These are phyloP conservation scores for Nezara viridula DNA, from an alignment of 2,888 invertebrate genomes.

Conservation along the genomic window DNA sequence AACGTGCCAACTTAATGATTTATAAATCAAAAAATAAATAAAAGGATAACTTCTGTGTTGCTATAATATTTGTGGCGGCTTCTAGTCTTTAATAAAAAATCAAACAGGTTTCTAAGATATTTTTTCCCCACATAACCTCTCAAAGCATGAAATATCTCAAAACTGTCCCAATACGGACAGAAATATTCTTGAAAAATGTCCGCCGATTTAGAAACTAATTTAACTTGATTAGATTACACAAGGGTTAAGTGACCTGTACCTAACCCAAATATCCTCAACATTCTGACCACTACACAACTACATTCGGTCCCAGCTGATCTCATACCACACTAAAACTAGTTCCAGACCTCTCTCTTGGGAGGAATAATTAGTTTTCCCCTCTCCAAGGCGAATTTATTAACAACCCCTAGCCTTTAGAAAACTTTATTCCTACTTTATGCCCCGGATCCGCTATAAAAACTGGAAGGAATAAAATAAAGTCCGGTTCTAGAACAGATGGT, in stretches of 20 bases:
- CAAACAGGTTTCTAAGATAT: neutral
- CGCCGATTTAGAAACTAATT: neutral
- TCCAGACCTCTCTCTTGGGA: neutral
- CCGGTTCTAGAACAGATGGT: neutral
- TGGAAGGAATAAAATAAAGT: neutral
- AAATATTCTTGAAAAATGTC: neutral
- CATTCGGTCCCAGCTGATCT: neutral
- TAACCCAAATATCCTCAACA: neutral
- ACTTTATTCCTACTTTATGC: neutral
- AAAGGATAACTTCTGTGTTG: neutral
- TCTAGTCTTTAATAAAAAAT: neutral
- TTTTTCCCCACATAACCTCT: neutral
- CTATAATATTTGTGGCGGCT: neutral
- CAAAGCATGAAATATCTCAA: neutral
- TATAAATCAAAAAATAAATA: neutral
- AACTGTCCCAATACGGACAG: neutral
- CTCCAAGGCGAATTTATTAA: neutral
- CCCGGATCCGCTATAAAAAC: neutral
- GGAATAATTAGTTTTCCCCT: neutral
- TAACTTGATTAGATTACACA: neutral
- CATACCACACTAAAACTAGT: neutral
- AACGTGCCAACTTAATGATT: too few species aligned
- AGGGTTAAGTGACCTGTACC: neutral
- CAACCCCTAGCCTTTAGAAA: neutral
- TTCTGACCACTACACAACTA: neutral